Conservation (phyloP, 2,797 vertebrate genomes). For the Cyprinodon diabolis region DNA sequence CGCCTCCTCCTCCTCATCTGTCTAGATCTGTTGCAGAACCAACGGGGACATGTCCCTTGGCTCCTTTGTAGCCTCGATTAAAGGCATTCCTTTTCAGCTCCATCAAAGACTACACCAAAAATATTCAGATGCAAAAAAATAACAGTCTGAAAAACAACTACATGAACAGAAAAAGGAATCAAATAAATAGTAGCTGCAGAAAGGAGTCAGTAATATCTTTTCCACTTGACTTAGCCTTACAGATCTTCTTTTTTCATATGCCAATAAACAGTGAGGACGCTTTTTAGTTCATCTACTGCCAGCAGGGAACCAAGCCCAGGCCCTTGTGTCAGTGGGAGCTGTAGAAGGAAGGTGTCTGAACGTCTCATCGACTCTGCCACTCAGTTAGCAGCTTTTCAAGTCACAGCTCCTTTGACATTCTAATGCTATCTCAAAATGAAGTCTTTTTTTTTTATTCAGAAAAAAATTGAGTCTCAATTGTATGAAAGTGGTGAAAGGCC, state of each 20-base stretch:
- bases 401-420: conserved; percentile 26
- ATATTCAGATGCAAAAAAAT: conserved; percentile 74
- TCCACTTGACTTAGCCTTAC: conserved; percentile 59
- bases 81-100: conserved; percentile 79
- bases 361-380: conserved; percentile 63
- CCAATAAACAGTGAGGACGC: conserved; percentile 73
- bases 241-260: conserved; percentile 79
- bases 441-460: conserved; percentile 14
- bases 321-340: conserved; percentile 64
- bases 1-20: conserved; percentile 67
- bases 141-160: conserved; percentile 79
- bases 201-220: conserved; percentile 77
- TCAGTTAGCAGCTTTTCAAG: conserved; percentile 63
- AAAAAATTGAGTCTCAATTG: conserved; percentile 32
- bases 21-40: conserved; percentile 70
- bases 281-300: conserved; percentile 78
- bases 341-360: conserved; percentile 37
- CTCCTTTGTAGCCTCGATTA: conserved; percentile 77
- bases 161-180: conserved; percentile 58
- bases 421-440: conserved; percentile 19
- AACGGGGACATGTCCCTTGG: conserved; percentile 73
- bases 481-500: conserved; percentile 10
- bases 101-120: conserved; percentile 76
- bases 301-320: conserved; percentile 64
- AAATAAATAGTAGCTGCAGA: conserved; percentile 79